Percentiles rank a stretch among this genome's conserved stretches.
These are phyloP conservation scores for Phacellophora camtschatica DNA, from an alignment of 30 jellyfish, hydroid and myxozoan genomes.

Conservation along the genomic window DNA sequence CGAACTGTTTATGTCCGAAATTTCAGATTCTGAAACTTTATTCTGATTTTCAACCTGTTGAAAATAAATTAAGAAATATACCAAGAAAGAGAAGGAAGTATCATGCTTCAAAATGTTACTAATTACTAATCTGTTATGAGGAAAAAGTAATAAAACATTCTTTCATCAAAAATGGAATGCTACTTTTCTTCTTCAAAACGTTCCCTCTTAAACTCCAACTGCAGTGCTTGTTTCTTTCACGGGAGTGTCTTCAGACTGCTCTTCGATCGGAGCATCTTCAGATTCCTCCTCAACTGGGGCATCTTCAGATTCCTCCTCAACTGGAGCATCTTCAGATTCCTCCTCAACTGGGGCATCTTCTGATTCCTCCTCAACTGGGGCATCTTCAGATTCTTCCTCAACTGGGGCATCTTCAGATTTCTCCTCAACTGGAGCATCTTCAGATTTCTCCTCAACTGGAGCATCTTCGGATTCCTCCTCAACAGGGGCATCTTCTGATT, in stretches of 20 bases:
- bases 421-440: neutral
- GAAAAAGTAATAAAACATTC: no score
- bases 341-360: constrained; percentile 1
- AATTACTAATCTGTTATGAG: no score
- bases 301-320: constrained; percentile 9
- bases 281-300: constrained; percentile 8
- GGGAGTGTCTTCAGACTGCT: neutral
- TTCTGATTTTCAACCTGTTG: no score
- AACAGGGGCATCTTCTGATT: neutral
- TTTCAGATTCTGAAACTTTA: no score
- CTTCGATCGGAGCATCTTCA: neutral
- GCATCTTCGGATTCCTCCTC: neutral
- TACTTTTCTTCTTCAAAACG: no score
- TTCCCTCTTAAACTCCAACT: no score
- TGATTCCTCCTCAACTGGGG: neutral
- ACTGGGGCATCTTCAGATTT: neutral
- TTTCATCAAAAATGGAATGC: no score
- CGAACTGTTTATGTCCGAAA: no score
- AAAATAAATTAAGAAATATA: no score
- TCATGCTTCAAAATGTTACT: no score
- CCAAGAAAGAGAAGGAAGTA: no score
- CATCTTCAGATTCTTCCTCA: neutral
- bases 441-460: constrained; percentile 8
- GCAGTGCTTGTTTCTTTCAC: constrained; percentile 7
- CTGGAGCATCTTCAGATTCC: constrained; percentile 28